Evolutionary conservation across 2,797 vertebrate genomes (phyloP).

Genomic region (Mus caroli): DNA sequence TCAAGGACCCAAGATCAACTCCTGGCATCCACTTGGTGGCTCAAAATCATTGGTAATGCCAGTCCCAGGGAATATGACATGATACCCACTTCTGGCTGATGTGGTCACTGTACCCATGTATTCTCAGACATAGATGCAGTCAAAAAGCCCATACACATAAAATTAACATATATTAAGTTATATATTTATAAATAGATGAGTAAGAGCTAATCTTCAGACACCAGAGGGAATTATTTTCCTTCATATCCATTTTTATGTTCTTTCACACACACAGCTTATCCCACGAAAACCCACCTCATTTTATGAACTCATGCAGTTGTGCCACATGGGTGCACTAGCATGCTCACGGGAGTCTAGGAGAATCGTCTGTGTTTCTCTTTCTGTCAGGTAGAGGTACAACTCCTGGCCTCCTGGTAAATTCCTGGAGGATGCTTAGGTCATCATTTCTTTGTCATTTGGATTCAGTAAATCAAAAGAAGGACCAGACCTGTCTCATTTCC

Average conservation of each 20-base stretch:
- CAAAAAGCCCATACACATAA: not conserved
- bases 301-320: not conserved
- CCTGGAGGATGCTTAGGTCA: not conserved
- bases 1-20: not conserved
- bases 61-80: not conserved
- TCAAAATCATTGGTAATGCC: not conserved
- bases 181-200: not conserved
- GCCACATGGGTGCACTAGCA: accelerated
- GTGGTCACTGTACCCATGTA: not conserved
- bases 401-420: not conserved
- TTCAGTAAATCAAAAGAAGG: not conserved
- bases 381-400: not conserved
- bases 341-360: not conserved
- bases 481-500: not conserved
- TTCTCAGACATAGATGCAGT: not conserved
- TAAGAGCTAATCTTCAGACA: not conserved
- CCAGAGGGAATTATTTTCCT: constrained; percentile 5
- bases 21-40: too few relatives aligned
- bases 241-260: not conserved
- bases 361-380: not conserved
- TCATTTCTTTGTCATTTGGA: not conserved
- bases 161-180: not conserved
- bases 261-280: not conserved
- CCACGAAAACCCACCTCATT: not conserved
- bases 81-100: not conserved